Base-by-base conservation (phyloP, 2,113 vertebrate genomes). In the Hassar affinis region DNA sequence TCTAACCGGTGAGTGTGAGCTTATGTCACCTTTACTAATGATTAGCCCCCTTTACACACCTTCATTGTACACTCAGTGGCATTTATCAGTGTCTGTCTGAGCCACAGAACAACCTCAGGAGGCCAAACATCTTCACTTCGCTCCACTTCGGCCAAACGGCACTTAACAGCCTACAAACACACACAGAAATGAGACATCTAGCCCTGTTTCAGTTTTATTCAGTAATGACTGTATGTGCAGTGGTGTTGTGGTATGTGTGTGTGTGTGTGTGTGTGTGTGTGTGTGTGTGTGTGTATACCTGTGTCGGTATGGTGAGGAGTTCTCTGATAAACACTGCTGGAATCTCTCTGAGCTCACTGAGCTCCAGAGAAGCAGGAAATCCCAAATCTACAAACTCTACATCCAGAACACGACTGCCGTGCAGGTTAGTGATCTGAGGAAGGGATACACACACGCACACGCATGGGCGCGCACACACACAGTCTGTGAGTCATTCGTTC, bases 331-430 rank as follows among this genome's bases (percentile, higher is more conserved):
- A 95, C 0, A 88, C 87, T 4, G 93, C 87, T 0, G 97, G 98
- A 71, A 98, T 94, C 91, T 99, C 96, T 91, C 94, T 90, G 59
- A 99, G 95, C 35, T 98, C 96, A 0, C 95, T 96, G 52, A 98
- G 93, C 91, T 97, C 96, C 7, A 97, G 93, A 33, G 97, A 96
- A 69, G 94, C 94, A 62, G 94, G 85, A 3, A 95, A 90, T 78
- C 97, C 97, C 35, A 94, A 88, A 86, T 99, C 98, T 79, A 96
- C 89, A 83, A 97, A 96, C 33, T 93, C 87, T 74, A 99, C 94
- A 78, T 98, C 97, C 49, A 98, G 91, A 51, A 97, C 94, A 22
- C 94, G 91, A 84, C 93, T 96, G 54, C 95, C 95, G 27, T 96
- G 95, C 85, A 96, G 93, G 18, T 95, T 95, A 20, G 93, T 95